Conservation (phyloP, 2,797 vertebrate species). For the Clarias pachynema region DNA sequence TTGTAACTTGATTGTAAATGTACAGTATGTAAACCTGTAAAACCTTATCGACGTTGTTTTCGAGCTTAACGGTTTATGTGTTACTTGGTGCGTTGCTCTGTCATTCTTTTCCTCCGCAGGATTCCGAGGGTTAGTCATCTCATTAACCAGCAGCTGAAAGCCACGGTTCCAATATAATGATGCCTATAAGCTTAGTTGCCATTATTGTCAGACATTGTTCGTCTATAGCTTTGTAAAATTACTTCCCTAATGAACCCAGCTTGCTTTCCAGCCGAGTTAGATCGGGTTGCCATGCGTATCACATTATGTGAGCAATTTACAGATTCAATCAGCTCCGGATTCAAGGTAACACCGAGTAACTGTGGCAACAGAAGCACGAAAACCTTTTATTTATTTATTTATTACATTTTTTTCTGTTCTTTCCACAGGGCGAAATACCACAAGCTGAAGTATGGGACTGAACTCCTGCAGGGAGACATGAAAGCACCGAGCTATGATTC, state of each 20-base stretch:
- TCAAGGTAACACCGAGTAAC: conserved; percentile 37
- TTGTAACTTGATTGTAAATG: too few species aligned
- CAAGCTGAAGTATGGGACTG: conserved; percentile 98
- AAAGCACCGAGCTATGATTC: conserved; percentile 98
- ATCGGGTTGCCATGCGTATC: conserved; percentile 4
- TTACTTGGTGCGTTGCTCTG: neutral
- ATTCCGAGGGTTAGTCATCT: conserved; percentile 9
- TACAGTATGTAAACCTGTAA: too few species aligned
- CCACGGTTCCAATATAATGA: neutral
- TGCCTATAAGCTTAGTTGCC: neutral
- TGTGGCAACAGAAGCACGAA: conserved; percentile 44
- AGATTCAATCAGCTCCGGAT: conserved; percentile 30
- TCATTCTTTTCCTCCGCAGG: neutral
- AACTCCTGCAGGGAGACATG: conserved; percentile 97
- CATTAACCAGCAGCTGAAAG: conserved; percentile 19
- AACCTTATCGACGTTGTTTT: too few species aligned
- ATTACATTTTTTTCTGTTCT: neutral
- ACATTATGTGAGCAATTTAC: conserved; percentile 40
- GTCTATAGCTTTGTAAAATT: neutral
- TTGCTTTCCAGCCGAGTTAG: conserved; percentile 5
- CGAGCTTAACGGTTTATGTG: neutral
- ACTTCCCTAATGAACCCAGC: conserved; percentile 1
- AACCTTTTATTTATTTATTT: neutral
- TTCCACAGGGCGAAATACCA: conserved; percentile 91
- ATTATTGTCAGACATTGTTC: neutral